phyloP scores from a whole-genome alignment of 2,888 invertebrate species.

The Apodemia zela region DNA sequence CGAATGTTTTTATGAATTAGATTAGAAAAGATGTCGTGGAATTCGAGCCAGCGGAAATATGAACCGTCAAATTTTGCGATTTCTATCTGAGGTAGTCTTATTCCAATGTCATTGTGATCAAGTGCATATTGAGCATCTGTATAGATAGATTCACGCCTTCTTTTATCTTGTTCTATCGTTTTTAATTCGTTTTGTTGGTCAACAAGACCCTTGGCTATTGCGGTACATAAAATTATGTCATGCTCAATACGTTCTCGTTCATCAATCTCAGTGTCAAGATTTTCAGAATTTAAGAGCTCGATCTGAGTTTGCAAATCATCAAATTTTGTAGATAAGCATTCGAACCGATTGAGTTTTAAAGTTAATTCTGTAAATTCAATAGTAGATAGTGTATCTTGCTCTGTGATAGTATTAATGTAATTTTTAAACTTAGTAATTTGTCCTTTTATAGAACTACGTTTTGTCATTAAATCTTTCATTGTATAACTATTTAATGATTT shows the following conservation, averaged over 20 bases:
- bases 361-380: no score
- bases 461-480: neutral
- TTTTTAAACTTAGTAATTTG: constrained; percentile 34
- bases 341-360: no score
- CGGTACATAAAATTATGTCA: no score
- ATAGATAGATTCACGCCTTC: neutral
- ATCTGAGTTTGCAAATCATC: no score
- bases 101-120: neutral
- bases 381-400: neutral
- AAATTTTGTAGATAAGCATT: no score
- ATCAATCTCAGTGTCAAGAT: no score
- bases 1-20: neutral
- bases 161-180: neutral
- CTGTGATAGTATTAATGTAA: neutral
- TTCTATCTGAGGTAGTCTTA: neutral
- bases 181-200: no score
- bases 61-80: neutral
- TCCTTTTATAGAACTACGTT: neutral
- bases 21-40: neutral
- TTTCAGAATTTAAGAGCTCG: no score
- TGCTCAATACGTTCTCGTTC: no score
- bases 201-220: no score
- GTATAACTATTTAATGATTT: neutral
- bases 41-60: neutral
- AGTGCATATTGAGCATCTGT: neutral